Conservation (phyloP, 2,888 invertebrate genomes). For the Pycnomerus fuliginosus region DNA sequence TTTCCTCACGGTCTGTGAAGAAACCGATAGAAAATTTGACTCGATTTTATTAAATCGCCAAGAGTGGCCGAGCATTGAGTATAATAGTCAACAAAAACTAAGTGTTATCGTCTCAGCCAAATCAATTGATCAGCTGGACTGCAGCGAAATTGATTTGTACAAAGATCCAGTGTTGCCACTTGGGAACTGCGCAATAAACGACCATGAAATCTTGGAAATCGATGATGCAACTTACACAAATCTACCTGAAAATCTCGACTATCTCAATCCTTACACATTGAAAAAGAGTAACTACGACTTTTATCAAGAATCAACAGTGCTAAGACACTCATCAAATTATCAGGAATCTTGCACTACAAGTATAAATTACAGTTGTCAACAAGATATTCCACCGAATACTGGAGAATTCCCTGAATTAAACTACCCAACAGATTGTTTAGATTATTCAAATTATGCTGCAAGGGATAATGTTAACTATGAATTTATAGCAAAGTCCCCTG, state of each 20-base stretch:
- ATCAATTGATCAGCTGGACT: constrained; percentile 23
- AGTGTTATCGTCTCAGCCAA: constrained; percentile 33
- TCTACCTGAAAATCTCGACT: constrained; percentile 18
- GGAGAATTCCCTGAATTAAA: constrained; percentile 5
- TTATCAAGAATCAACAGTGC: constrained; percentile 15
- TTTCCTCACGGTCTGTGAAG: constrained; percentile 44
- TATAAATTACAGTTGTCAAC: constrained; percentile 17
- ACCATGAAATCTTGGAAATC: constrained; percentile 24
- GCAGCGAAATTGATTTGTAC: constrained; percentile 19
- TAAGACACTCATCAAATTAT: constrained; percentile 18
- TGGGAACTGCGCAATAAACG: constrained; percentile 19
- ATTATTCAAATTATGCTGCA: constrained; percentile 16
- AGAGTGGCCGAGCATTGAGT: constrained; percentile 10
- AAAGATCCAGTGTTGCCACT: constrained; percentile 21
- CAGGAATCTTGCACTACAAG: constrained; percentile 13
- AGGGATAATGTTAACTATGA: too few species aligned
- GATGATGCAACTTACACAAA: constrained; percentile 20
- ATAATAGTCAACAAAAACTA: constrained; percentile 24
- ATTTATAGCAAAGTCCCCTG: background rate
- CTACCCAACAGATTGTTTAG: constrained; percentile 10
- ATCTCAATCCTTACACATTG: constrained; percentile 14
- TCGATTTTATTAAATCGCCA: constrained; percentile 30
- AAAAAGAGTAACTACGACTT: constrained; percentile 15
- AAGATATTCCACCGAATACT: constrained; percentile 2
- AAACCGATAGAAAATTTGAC: constrained; percentile 48